Evolutionary conservation across 2,888 invertebrate genomes (phyloP).

Genomic region (Callyntrura sp.): DNA sequence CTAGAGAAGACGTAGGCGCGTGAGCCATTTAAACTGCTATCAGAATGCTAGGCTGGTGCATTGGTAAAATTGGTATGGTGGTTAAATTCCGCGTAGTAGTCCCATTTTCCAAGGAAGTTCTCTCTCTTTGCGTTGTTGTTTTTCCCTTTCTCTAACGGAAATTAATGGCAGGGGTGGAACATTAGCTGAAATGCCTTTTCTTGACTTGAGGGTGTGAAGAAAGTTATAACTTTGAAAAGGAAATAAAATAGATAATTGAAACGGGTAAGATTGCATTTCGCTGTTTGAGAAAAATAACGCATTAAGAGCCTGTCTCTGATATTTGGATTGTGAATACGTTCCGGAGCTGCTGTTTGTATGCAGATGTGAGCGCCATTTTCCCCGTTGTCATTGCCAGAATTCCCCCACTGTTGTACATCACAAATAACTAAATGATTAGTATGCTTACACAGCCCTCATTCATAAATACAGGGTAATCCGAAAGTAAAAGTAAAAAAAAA

Average conservation of each 20-base stretch:
- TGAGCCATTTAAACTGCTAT: conserved; percentile 58
- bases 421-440: conserved; percentile 64
- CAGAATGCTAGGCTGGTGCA: not conserved
- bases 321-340: not conserved
- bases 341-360: conserved; percentile 45
- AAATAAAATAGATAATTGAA: conserved; percentile 56
- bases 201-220: conserved; percentile 62
- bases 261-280: conserved; percentile 48
- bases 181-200: conserved; percentile 48
- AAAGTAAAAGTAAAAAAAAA: conserved; percentile 43
- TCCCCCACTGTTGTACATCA: conserved; percentile 52
- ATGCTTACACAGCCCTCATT: conserved; percentile 33
- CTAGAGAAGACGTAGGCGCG: conserved; percentile 23
- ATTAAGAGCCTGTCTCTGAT: conserved; percentile 9
- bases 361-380: conserved; percentile 65
- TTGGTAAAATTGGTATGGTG: no score
- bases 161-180: conserved; percentile 57
- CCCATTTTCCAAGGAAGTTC: not conserved
- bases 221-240: conserved; percentile 18
- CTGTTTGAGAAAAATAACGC: conserved; percentile 30
- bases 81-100: not conserved
- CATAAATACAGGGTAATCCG: conserved; percentile 51
- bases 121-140: conserved; percentile 23
- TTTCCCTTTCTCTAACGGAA: conserved; percentile 54
- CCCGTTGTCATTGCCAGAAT: conserved; percentile 65